These are phyloP conservation scores for Corythornis vintsioides DNA, from an alignment of 2,113 vertebrate species.

Conservation along the genomic window DNA sequence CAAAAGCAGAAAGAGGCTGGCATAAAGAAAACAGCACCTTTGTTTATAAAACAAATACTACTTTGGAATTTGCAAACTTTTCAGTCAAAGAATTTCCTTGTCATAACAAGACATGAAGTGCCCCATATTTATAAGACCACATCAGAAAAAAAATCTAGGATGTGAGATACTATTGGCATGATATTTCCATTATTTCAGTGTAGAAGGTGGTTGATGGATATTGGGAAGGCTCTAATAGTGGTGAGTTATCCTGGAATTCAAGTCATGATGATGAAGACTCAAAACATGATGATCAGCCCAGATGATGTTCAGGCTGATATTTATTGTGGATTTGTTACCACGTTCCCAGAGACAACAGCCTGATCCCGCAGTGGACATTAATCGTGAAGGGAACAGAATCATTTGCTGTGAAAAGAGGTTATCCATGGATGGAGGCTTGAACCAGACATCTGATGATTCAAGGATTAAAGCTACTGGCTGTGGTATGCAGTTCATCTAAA, in stretches of 20 bases:
- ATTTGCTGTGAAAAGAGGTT: background rate
- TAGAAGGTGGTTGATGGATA: background rate
- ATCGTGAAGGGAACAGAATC: background rate
- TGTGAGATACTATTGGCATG: background rate
- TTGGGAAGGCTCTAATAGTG: background rate
- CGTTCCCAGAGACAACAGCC: constrained; percentile 41
- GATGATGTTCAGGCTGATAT: constrained; percentile 18
- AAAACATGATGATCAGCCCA: background rate
- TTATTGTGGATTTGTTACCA: constrained; percentile 30
- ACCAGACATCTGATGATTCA: background rate
- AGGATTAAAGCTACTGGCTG: constrained; percentile 24
- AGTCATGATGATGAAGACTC: background rate
- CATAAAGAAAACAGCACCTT: constrained; percentile 47
- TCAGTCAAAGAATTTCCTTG: constrained; percentile 56
- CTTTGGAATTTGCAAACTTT: constrained; percentile 52
- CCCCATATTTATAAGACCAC: constrained; percentile 10
- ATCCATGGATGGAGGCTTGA: background rate
- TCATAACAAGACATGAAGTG: constrained; percentile 47
- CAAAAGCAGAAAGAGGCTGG: constrained; percentile 57
- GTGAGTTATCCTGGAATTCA: constrained; percentile 3
- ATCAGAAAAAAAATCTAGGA: background rate
- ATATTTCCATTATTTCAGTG: background rate
- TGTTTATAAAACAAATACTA: constrained; percentile 56
- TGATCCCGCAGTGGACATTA: background rate
- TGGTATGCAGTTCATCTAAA: background rate